These are phyloP conservation scores for Sthenelais limicola DNA, from an alignment of 2,888 invertebrate species.

Conservation along the genomic window DNA sequence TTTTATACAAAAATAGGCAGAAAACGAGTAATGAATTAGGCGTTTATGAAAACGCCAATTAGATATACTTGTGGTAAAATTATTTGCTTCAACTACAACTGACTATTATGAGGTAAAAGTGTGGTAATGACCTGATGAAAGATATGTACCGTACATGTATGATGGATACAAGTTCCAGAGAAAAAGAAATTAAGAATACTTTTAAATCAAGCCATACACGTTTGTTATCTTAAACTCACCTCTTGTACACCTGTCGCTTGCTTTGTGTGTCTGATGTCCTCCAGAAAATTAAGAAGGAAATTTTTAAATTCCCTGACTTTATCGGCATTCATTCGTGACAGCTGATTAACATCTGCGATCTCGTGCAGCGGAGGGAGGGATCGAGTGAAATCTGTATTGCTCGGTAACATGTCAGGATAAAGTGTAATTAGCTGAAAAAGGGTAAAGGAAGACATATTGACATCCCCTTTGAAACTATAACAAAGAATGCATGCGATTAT, in stretches of 20 bases:
- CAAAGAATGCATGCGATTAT: background rate
- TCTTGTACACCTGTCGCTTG: constrained; percentile 62
- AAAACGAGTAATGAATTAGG: too few relatives aligned
- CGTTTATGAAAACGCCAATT: too few relatives aligned
- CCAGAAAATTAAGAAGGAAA: constrained; percentile 71
- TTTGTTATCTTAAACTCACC: too few relatives aligned
- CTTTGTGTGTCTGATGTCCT: constrained; percentile 67
- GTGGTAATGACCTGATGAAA: background rate
- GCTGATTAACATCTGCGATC: constrained; percentile 73
- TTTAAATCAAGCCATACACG: too few relatives aligned
- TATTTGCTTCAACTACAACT: too few relatives aligned
- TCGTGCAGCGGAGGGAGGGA: constrained; percentile 73
- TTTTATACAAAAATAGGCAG: too few relatives aligned
- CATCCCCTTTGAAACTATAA: background rate
- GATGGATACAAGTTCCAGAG: too few relatives aligned
- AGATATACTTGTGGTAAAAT: too few relatives aligned
- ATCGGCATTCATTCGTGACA: constrained; percentile 66
- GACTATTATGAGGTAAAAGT: too few relatives aligned
- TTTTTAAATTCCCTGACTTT: constrained; percentile 66
- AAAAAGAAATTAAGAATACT: too few relatives aligned
- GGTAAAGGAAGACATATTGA: background rate
- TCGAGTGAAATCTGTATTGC: constrained; percentile 71
- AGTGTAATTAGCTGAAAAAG: constrained; percentile 72
- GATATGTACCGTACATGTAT: too few relatives aligned
- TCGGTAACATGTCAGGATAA: constrained; percentile 73